Base-by-base conservation (phyloP, 2,888 invertebrate genomes). In the Diarsia mendica region DNA sequence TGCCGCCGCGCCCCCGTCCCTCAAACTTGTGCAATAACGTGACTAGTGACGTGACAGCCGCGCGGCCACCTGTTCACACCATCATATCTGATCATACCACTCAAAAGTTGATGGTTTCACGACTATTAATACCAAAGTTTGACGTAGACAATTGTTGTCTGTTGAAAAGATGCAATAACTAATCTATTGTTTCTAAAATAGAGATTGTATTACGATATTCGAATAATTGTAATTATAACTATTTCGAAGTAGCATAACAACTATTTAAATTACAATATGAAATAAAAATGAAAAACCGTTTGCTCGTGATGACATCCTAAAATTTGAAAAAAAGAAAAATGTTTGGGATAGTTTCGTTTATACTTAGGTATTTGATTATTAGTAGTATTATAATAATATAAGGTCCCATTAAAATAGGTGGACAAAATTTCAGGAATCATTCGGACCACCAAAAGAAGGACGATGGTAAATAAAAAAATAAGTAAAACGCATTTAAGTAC, bases 11-110 rank as follows among this genome's bases (percentile, higher is more conserved):
- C 51, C 67, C 67, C 74, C 46, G 88, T 87, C 90, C 89, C 89
- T 86, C 90, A 92, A 95, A 95, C 92, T 95, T 94, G 89, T 90
- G 91, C 92, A 95, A 95, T 95, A 95, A 91, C 90, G 89, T 84
- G 88, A 89, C 87, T 89, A 89, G 85, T 81, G 82, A 70, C 79
- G 83, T 85, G 79, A 78, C 74, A 70, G 75, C 71, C 67, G 46
- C 77, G 64, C 63, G 72, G 84, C 75, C 87, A 87, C 85, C 80
- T 84, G 86, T 85, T 82, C 85, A 82, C 83, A 68, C 69, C 64
- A 85, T 80, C 82, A 73, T 74, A 67, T 72, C 67, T 60, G 75
- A 82, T 85, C 75, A 80, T 66, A 65, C 61, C n/a, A 72, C 66
- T 67, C 61, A 28, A 49, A 83, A 85, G 49, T 76, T 79, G 68